Evolutionary conservation across 1,140 invertebrate species (phyloP), one percentile per base, ranked within the genome.

Genomic region (Papilio polytes): DNA sequence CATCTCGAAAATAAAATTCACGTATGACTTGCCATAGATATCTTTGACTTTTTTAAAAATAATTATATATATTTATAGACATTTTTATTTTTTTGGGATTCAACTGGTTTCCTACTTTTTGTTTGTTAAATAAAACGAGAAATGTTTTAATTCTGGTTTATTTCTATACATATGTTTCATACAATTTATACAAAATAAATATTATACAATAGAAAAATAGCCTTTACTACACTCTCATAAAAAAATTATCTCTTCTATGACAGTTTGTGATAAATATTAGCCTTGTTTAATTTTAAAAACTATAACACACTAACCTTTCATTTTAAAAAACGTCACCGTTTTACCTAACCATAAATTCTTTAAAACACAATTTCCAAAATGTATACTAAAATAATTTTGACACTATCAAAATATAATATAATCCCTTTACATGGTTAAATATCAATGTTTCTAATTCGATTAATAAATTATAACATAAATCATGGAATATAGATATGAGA

Each of bases 1-100:
- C 85, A 87, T 83, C 88, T 93, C 80, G 91, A 94, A 86, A 90
- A 86, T 26, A 90, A 85, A 83, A 91, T 94, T 66, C 86, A 85
- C 22, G 18, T 87, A 15, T 89, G 46, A 70, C 26, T 15, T 36
- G 3, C 3, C 13, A 70, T 36, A 31, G 22, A n/a, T n/a, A n/a
- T n/a, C n/a, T n/a, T n/a, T n/a, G n/a, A n/a, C n/a, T n/a, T n/a
- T n/a, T n/a, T n/a, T n/a, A n/a, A n/a, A n/a, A n/a, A n/a, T n/a
- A n/a, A n/a, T n/a, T n/a, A n/a, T n/a, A n/a, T n/a, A n/a, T n/a
- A n/a, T n/a, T n/a, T n/a, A n/a, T n/a, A n/a, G 59, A 63, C 59
- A 63, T 12, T 63, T 66, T 66, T 31, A 18, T 18, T 31, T 70
- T 31, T 66, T 26, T 26, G 13, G 2, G 13, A 48, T n/a, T n/a